A percentile compares a stretch with the other conserved stretches of the same genome.
phyloP scores from a whole-genome alignment of 1,140 invertebrate genomes.

The Microplitis mediator region DNA sequence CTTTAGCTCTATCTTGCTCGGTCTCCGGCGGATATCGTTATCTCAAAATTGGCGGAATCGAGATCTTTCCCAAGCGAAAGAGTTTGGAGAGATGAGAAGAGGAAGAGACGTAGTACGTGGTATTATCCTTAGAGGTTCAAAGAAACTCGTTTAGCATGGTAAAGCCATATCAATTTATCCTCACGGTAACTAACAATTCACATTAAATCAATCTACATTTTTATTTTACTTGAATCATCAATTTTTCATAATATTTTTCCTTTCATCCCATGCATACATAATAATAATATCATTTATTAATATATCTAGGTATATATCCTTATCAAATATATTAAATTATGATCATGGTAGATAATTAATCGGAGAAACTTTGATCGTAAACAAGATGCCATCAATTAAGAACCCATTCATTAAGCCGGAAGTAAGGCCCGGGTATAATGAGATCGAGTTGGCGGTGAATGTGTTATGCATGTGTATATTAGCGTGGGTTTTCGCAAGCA shows the following conservation, averaged over 20 bases:
- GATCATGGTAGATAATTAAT: slow-evolving; percentile 43
- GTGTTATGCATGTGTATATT: neutral
- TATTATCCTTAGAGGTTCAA: slow-evolving; percentile 19
- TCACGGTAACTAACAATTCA: too few relatives aligned
- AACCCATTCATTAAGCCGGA: slow-evolving; percentile 51
- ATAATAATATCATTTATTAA: neutral
- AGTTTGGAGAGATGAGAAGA: slow-evolving; percentile 22
- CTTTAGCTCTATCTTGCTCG: neutral
- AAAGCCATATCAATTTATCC: neutral
- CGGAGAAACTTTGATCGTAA: slow-evolving; percentile 53
- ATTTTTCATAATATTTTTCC: neutral
- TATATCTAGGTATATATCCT: neutral
- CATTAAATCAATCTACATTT: neutral
- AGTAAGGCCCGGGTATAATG: slow-evolving; percentile 35
- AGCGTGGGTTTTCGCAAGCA: slow-evolving; percentile 19
- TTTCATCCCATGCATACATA: neutral
- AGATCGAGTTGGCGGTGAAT: slow-evolving; percentile 6
- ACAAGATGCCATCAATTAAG: slow-evolving; percentile 54
- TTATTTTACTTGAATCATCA: neutral
- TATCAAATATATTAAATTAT: neutral
- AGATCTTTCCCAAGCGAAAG: slow-evolving; percentile 27
- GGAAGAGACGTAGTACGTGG: neutral
- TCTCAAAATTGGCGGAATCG: slow-evolving; percentile 30
- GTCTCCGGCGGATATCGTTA: slow-evolving; percentile 34
- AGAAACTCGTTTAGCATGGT: slow-evolving; percentile 18